Percentiles rank a stretch among this genome's conserved stretches.
phyloP scores from a whole-genome alignment of 2,888 invertebrate genomes.

The Drosophila rubida region DNA sequence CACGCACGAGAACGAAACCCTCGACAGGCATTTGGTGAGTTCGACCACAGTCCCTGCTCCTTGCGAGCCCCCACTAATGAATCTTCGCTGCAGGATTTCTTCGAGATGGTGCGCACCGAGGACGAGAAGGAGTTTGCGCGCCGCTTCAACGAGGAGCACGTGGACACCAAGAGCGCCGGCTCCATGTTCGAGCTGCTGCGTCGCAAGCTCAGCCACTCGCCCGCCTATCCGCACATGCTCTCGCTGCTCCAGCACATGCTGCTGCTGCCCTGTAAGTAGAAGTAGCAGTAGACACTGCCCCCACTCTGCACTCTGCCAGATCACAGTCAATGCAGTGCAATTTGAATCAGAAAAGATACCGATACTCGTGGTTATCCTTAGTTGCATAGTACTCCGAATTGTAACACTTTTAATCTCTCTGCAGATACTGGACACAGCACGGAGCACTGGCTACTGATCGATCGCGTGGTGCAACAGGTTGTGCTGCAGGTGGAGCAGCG shows the following conservation, averaged over 20 bases:
- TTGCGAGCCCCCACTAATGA: no score
- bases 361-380: no score
- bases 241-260: conserved; percentile 95
- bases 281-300: no score
- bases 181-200: conserved; percentile 96
- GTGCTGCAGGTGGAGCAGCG: conserved; percentile 90
- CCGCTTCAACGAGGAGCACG: conserved; percentile 95
- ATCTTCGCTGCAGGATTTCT: conserved; percentile 95
- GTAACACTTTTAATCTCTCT: background rate
- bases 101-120: conserved; percentile 98
- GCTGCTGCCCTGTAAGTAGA: conserved; percentile 90
- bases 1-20: conserved; percentile 96
- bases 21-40: conserved; percentile 94
- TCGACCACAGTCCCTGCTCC: no score
- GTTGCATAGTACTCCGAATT: no score
- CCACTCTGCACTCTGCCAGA: no score
- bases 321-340: no score
- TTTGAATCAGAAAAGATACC: no score
- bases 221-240: conserved; percentile 96
- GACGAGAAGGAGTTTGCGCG: conserved; percentile 97
- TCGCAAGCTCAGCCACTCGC: conserved; percentile 94
- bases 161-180: conserved; percentile 96
- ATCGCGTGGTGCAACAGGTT: conserved; percentile 97
- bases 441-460: conserved; percentile 97
- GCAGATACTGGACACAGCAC: conserved; percentile 93